A percentile compares a stretch with the other conserved stretches of the same genome.
Conservation (phyloP, 2,888 invertebrate genomes). For the Lycia hirtaria region DNA sequence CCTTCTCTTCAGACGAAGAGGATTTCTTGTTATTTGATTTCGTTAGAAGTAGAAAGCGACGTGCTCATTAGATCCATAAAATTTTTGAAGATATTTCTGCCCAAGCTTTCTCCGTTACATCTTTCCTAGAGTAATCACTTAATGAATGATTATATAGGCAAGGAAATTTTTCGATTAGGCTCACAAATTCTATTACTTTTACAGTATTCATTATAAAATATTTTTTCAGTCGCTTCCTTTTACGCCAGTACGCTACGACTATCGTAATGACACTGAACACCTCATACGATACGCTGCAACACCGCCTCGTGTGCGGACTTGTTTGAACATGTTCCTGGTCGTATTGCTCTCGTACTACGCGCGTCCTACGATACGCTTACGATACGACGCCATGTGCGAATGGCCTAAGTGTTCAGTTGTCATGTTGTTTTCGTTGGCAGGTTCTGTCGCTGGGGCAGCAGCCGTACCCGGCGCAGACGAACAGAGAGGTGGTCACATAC, state of each 20-base stretch:
- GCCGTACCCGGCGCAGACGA: constrained; percentile 97
- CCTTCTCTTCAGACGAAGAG: too few species aligned
- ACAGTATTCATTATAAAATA: too few species aligned
- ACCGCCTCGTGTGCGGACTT: neutral
- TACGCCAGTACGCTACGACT: neutral
- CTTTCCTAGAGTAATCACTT: too few species aligned
- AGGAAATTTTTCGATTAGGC: too few species aligned
- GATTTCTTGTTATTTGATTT: too few species aligned
- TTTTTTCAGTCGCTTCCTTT: neutral
- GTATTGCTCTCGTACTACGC: constrained; percentile 1
- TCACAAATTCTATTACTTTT: too few species aligned
- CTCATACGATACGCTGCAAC: neutral
- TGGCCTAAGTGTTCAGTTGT: neutral
- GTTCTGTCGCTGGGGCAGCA: constrained; percentile 98
- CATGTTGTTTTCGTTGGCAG: constrained; percentile 43
- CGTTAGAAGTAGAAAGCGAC: too few species aligned
- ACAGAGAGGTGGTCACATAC: constrained; percentile 95
- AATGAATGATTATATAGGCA: too few species aligned
- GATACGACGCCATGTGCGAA: neutral
- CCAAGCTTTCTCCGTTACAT: too few species aligned
- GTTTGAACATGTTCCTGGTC: neutral
- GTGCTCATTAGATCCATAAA: too few species aligned
- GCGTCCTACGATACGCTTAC: constrained; percentile 1
- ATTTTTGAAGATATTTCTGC: too few species aligned
- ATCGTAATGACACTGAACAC: neutral